A percentile compares a stretch with the other conserved stretches of the same genome.
Conservation (phyloP, 2,888 invertebrate species). For the Zele albiditarsus region DNA sequence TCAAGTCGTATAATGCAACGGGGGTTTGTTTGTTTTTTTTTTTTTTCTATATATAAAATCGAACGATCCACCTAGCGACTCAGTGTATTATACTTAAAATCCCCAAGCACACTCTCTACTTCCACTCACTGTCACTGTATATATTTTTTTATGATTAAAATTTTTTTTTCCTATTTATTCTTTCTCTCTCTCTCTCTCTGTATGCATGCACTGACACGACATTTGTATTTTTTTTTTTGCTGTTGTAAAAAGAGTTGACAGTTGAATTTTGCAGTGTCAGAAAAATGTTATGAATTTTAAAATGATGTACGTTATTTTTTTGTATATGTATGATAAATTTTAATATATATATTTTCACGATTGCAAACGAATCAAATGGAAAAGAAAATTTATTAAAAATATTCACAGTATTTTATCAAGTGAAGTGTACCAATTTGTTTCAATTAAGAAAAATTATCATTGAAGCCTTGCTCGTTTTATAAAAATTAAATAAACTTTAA, state of each 20-base stretch:
- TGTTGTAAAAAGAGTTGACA: not conserved
- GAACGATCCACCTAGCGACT: constrained; percentile 28
- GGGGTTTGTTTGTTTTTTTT: too few species aligned
- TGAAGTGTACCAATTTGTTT: too few species aligned
- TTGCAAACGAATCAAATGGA: too few species aligned
- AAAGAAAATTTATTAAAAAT: too few species aligned
- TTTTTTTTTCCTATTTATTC: not conserved
- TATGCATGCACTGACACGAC: not conserved
- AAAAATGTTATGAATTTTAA: not conserved
- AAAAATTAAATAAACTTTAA: too few species aligned
- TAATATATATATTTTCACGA: too few species aligned
- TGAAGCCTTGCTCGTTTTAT: too few species aligned
- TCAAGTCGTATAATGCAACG: not conserved
- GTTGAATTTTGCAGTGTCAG: not conserved
- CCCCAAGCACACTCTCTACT: not conserved
- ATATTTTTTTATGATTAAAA: not conserved
- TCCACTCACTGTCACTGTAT: not conserved
- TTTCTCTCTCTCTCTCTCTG: not conserved
- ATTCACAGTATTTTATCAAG: too few species aligned
- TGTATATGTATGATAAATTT: not conserved
- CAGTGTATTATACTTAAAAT: not conserved
- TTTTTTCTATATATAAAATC: constrained; percentile 36
- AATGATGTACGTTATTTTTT: not conserved
- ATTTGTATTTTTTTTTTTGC: not conserved
- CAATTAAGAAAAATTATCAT: too few species aligned